A percentile compares a stretch with the other conserved stretches of the same genome.
Evolutionary conservation across 2,113 vertebrate genomes (phyloP).

Genomic region (Callorhinus ursinus): DNA sequence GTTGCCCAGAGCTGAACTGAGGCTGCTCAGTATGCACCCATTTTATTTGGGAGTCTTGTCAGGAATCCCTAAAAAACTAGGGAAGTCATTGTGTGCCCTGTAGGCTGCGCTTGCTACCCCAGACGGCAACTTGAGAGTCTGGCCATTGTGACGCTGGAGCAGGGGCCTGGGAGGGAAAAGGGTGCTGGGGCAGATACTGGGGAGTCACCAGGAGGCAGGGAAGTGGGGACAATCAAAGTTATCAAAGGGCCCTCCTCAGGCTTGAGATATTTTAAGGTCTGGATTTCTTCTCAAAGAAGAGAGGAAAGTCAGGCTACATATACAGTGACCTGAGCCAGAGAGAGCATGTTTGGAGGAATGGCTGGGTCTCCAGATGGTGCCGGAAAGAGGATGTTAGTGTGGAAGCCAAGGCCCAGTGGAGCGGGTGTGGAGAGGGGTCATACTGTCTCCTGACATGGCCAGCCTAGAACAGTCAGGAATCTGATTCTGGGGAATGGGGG

Average conservation of each 20-base stretch:
- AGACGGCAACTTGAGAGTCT: not conserved
- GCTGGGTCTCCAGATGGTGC: not conserved
- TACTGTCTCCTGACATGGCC: not conserved
- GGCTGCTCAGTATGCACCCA: not conserved
- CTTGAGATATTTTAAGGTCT: not conserved
- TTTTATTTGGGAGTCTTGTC: not conserved
- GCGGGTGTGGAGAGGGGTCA: fast-evolving
- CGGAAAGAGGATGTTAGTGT: not conserved
- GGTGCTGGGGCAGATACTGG: not conserved
- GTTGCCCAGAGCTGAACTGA: not conserved
- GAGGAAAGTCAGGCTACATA: not conserved
- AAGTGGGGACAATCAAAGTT: not conserved
- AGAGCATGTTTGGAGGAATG: not conserved
- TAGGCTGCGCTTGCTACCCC: not conserved
- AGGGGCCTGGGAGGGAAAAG: not conserved
- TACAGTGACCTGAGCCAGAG: not conserved
- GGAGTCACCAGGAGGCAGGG: not conserved
- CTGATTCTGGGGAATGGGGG: not conserved
- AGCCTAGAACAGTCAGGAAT: not conserved
- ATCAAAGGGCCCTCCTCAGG: not conserved
- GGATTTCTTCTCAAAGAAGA: not conserved
- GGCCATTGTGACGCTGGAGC: not conserved
- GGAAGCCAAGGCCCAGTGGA: not conserved
- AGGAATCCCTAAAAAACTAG: not conserved
- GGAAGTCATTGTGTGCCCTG: no score